Evolutionary conservation across 2,888 invertebrate genomes (phyloP).

Genomic region (Hoplodrina ambigua): DNA sequence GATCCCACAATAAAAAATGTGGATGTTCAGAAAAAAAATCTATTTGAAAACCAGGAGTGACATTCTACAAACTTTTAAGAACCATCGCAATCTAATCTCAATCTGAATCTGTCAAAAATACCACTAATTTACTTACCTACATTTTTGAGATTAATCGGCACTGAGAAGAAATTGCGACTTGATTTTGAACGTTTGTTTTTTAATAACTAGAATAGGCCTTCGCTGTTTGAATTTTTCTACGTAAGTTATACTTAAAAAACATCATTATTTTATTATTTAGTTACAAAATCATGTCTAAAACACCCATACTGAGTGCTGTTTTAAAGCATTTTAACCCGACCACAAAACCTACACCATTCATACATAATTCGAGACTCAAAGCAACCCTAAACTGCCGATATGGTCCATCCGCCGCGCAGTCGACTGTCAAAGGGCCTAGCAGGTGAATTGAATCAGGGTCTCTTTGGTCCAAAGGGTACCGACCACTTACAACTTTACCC

Average conservation of each 20-base stretch:
- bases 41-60: neutral
- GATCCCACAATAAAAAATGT: too few species aligned
- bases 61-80: too few species aligned
- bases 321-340: conserved; percentile 12
- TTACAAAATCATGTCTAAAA: neutral
- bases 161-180: too few species aligned
- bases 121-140: too few species aligned
- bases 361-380: conserved; percentile 58
- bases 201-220: too few species aligned
- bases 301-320: neutral
- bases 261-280: neutral
- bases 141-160: too few species aligned
- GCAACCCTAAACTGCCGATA: conserved; percentile 73
- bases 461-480: conserved; percentile 74
- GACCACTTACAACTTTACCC: conserved; percentile 82
- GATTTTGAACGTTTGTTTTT: too few species aligned
- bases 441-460: conserved; percentile 84
- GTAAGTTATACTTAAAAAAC: neutral
- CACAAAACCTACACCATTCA: conserved; percentile 29
- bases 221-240: too few species aligned
- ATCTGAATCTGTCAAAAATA: too few species aligned
- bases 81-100: too few species aligned
- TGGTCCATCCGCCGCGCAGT: conserved; percentile 62
- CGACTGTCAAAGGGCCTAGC: conserved; percentile 74
- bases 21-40: neutral